Base-by-base conservation (phyloP, 2,888 invertebrate species). In the Eupithecia subfuscata region DNA sequence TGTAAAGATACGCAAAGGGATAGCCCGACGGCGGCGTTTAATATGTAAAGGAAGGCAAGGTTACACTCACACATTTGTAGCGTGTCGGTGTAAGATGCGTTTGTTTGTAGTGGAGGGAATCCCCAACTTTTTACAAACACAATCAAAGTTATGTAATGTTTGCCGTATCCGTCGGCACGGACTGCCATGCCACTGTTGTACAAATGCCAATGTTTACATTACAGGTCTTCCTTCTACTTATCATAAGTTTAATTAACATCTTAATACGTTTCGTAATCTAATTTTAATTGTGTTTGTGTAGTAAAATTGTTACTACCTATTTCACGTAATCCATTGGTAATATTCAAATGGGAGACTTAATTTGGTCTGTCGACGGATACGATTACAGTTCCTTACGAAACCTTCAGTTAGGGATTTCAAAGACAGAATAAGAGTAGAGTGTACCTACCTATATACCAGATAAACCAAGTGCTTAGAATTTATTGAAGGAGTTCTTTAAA, bases 121-220 rank as follows among this genome's bases (percentile, higher is more conserved):
- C 93, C 94, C 95, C 95, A 93, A 94, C 92, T 94, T 95, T 95
- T 95, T 95, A 95, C 94, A 91, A 94, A 95, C 95, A 94, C 94
- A 95, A 94, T 94, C 94, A 94, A 93, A 94, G 93, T 95, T 95
- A 94, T 95, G 94, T 94, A 94, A 94, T 93, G 93, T 93, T 93
- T 93, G 92, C 90, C 89, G 93, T 91, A 92, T 91, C 92, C 92
- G 93, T 89, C 91, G 90, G 87, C 89, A 87, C 87, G 82, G 85
- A 84, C 87, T 87, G 68, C 68, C 68, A 68, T n/a, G 90, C 91
- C 87, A 88, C 92, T 89, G 91, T 91, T 92, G 91, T 91, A 90
- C 87, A 91, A 92, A 91, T 93, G 91, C 92, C 93, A 92, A 93
- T 93, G 92, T 91, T 92, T 91, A 92, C 90, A 90, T 92, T 91